Base-by-base conservation (phyloP, 2,888 invertebrate genomes). In the Tetrapedia diversipes region DNA sequence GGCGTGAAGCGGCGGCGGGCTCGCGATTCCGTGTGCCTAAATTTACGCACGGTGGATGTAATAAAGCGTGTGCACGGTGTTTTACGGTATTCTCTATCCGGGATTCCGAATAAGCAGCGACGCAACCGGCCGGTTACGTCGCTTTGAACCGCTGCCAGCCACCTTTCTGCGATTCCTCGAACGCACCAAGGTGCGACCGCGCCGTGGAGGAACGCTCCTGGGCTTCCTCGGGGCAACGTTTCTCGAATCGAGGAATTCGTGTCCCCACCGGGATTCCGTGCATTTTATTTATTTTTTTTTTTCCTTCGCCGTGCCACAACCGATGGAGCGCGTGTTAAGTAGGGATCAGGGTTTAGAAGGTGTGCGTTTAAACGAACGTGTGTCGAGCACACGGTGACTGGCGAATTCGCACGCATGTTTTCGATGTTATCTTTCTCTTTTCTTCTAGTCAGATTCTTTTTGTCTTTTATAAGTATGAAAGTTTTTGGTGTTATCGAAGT, bases 141-240 rank as follows among this genome's bases (percentile, higher is more conserved):
- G 54, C 37, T 53, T 85, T 85, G 85, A 83, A 81, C 61, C 70
- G 57, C 11, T 78, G 84, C 84, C 84, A 85, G 78, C 41, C 59
- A 67, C 53, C 78, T 79, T 56, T 56, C 72, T 34, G 72, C 67
- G 71, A 63, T 82, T 82, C 77, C 54, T 64, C 68, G 67, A 80
- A 78, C 60, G 49, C 70, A 16, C 39, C 59, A 74, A 80, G 77
- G 75, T 77, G 80, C 67, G 77, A 80, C 64, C 71, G 37, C 67
- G 37, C 14, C 70, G 76, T 63, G 70, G 54, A 73, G 73, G 70
- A 73, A 73, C 73, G 69, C 61, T 34, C 59, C 49, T 19, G 14
- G 11, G 14, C 45, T 24, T n/a, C 19, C 60, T 14, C 43, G 19
- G 10, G 61, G 8, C 49, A 27, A 49, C 34, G 63, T 39, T 16